Percentiles rank a stretch among this genome's conserved stretches.
Evolutionary conservation across 2,888 invertebrate species (phyloP).

Genomic region (Caenorhabditis panamensis): DNA sequence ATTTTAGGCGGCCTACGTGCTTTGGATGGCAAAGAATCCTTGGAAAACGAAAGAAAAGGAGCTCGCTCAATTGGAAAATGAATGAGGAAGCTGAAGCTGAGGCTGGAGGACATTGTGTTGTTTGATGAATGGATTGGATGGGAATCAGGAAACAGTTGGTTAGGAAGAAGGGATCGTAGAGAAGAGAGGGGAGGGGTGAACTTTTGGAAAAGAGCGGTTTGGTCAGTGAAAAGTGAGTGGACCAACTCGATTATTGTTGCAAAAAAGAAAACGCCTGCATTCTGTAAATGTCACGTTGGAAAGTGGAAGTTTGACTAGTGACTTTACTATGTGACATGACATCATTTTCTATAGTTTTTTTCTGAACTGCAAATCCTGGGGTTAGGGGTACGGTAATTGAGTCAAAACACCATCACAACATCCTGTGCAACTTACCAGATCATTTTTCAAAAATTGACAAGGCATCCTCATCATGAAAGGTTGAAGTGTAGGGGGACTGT

Average conservation of each 20-base stretch:
- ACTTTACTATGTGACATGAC: too few species aligned
- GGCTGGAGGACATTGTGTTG: constrained; percentile 9
- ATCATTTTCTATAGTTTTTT: background rate
- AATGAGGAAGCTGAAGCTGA: constrained; percentile 44
- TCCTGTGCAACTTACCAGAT: background rate
- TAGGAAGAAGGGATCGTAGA: background rate
- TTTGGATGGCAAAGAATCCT: background rate
- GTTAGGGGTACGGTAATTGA: background rate
- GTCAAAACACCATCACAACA: background rate
- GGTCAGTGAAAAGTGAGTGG: background rate
- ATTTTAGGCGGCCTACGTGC: constrained; percentile 45
- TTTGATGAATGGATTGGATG: constrained; percentile 41
- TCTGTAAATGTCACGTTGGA: background rate
- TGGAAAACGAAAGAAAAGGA: constrained; percentile 11
- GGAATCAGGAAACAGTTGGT: too few species aligned
- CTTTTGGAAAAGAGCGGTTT: constrained; percentile 4
- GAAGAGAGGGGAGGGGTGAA: too few species aligned
- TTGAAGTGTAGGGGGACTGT: too few species aligned
- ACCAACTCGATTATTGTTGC: constrained; percentile 19
- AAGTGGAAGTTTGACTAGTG: background rate
- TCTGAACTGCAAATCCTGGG: background rate
- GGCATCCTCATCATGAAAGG: too few species aligned
- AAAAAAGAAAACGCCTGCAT: background rate
- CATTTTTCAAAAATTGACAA: too few species aligned
- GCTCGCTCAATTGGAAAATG: constrained; percentile 47